Base-by-base conservation (phyloP, 2,113 vertebrate species). In the Arizona elegans region DNA sequence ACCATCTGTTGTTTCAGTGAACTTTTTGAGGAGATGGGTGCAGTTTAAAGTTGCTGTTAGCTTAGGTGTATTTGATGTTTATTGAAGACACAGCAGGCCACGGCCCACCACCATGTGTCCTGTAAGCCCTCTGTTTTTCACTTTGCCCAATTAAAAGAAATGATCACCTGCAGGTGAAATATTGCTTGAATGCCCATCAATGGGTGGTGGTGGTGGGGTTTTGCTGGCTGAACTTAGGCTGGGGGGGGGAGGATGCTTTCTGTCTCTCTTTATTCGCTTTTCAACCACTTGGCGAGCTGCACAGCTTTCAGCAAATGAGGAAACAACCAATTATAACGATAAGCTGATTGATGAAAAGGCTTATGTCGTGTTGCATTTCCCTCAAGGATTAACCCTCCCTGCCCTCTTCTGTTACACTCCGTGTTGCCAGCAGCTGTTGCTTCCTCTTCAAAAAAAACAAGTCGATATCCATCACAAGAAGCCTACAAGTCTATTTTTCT, bases 361-460 rank as follows among this genome's bases (percentile, higher is more conserved):
- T 92, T 95, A 87, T 86, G 70, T 91, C 93, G 90, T 95, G 23
- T 58, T 95, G 75, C 59, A 93, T 96, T 94, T 92, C 90, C 59
- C 90, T 19, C 86, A 50, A 87, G 54, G 90, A 94, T 95, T 91
- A 92, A 95, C 24, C 17, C 90, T 93, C 93, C 93, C 53, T 43
- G 53, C 90, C 2, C 53, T 90, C 2, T 92, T 94, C 81, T 90
- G 9, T 95, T 59, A 86, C 29, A 50, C 54, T 88, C 33, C 88
- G 33, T 91, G 90, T 92, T 94, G 94, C 58, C 94, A 95, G 91
- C 59, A 94, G 58, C 90, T 75, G 43, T 91, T 88, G 29, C 85
- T 54, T 93, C 86, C 91, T 93, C 91, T 94, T 92, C 91, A 86
- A 26, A 53, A 86, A 53, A 53, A 86, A 5, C 2, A 87, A 15